Percentiles rank a stretch among this genome's conserved stretches.
These are phyloP conservation scores for Enteromius argenteus DNA, from an alignment of 2,797 vertebrate species.

Conservation along the genomic window DNA sequence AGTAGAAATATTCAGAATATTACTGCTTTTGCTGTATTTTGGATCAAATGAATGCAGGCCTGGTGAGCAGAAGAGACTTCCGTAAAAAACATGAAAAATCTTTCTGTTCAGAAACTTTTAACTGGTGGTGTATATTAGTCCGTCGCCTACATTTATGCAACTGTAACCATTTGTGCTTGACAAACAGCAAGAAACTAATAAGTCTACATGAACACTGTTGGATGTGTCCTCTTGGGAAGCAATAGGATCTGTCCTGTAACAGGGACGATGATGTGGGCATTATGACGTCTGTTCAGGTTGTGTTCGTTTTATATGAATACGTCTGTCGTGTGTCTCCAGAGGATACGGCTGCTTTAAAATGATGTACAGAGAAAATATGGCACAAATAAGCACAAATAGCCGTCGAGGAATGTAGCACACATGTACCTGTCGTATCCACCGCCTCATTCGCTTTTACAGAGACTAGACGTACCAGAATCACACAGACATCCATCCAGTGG, in stretches of 20 bases:
- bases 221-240: slow-evolving; percentile 25
- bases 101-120: neutral
- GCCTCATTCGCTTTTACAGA: slow-evolving; percentile 18
- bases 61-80: neutral
- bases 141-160: slow-evolving; percentile 66
- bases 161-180: slow-evolving; percentile 47
- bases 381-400: slow-evolving; percentile 77
- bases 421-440: slow-evolving; percentile 54
- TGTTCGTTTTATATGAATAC: slow-evolving; percentile 62
- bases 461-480: neutral
- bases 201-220: neutral
- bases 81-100: neutral
- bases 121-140: slow-evolving; percentile 49
- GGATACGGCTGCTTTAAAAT: slow-evolving; percentile 64
- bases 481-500: neutral
- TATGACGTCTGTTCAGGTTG: slow-evolving; percentile 77
- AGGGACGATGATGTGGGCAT: slow-evolving; percentile 79
- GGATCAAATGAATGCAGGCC: neutral
- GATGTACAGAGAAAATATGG: slow-evolving; percentile 62
- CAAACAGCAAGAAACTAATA: slow-evolving; percentile 3
- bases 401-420: slow-evolving; percentile 68
- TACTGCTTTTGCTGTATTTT: neutral
- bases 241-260: slow-evolving; percentile 62
- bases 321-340: slow-evolving; percentile 68
- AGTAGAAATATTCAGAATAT: neutral